A percentile compares a stretch with the other conserved stretches of the same genome.
phyloP scores from a whole-genome alignment of 2,888 invertebrate genomes.

The Byasa hedistus region DNA sequence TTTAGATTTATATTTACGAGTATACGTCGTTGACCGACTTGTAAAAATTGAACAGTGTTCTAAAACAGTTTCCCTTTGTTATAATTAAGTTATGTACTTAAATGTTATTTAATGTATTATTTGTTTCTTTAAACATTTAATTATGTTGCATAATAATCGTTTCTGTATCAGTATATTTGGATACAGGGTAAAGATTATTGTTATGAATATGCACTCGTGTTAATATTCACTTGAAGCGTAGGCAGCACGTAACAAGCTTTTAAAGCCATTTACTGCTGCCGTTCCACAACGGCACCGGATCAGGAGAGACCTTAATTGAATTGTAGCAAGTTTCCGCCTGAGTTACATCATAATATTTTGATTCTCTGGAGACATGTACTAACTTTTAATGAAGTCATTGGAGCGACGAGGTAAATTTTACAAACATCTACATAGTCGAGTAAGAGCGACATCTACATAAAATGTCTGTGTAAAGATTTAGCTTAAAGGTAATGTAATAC shows the following conservation, averaged over 20 bases:
- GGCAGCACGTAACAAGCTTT: slow-evolving; percentile 2
- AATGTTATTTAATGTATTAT: not conserved
- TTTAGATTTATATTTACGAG: slow-evolving; percentile 28
- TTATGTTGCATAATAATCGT: no score
- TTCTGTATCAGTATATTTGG: not conserved
- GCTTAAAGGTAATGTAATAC: no score
- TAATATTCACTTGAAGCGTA: not conserved
- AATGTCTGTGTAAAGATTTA: no score
- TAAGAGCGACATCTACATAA: no score
- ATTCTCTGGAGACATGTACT: not conserved
- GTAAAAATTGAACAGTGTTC: not conserved
- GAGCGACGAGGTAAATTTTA: no score
- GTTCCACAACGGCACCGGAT: not conserved
- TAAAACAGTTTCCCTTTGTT: not conserved
- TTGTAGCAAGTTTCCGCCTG: slow-evolving; percentile 5
- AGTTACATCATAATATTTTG: not conserved
- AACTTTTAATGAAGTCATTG: no score
- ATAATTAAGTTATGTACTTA: not conserved
- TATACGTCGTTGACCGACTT: not conserved
- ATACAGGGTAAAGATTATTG: not conserved
- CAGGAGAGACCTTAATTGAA: slow-evolving; percentile 6
- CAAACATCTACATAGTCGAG: no score
- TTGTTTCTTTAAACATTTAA: no score
- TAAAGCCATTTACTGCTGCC: not conserved
- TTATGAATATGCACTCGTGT: no score